Base-by-base conservation (phyloP, 2,797 vertebrate species). In the Danio jaintianensis region DNA sequence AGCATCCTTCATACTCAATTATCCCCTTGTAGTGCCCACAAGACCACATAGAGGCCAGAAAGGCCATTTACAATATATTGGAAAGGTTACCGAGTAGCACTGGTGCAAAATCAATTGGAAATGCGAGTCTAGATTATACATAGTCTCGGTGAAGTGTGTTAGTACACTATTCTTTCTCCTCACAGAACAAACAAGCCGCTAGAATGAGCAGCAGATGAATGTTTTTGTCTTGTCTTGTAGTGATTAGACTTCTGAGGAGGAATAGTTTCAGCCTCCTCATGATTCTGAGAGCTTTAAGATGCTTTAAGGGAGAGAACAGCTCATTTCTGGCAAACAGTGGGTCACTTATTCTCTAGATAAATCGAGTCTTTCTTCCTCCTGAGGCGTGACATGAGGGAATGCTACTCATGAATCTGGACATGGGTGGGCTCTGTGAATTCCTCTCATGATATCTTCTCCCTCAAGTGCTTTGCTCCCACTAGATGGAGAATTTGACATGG, bases 341-440 rank as follows among this genome's bases (percentile, higher is more conserved):
- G 40, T 77, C 88, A 87, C 89, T 73, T 94, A 92, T 94, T 72
- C 85, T 78, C 89, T 75, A 86, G 86, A 89, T 94, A 93, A 94
- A 94, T 92, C 81, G 88, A 89, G 89, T 83, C 93, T 94, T 94
- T 94, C 93, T 94, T 93, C 91, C 87, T 87, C 86, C 42, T 83
- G 86, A 89, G 90, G 91, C 83, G 87, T 90, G 89, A 89, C 85
- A 89, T 62, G 82, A 67, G 87, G 88, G 90, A 94, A 94, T 92
- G 90, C 89, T 61, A 87, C 85, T 88, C 89, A 92, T 91, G 91
- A 90, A 91, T 91, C 88, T 89, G 89, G 89, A 91, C 90, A 91
- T 91, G 92, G 90, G 93, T 93, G 93, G 93, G 90, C 91, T 91
- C 68, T 66, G 82, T 67, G 89, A 91, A 94, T 93, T 93, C 93